Evolutionary conservation across 1,140 invertebrate genomes (phyloP), one percentile per base, ranked within the genome.

Genomic region (Cheumatopsyche charites): DNA sequence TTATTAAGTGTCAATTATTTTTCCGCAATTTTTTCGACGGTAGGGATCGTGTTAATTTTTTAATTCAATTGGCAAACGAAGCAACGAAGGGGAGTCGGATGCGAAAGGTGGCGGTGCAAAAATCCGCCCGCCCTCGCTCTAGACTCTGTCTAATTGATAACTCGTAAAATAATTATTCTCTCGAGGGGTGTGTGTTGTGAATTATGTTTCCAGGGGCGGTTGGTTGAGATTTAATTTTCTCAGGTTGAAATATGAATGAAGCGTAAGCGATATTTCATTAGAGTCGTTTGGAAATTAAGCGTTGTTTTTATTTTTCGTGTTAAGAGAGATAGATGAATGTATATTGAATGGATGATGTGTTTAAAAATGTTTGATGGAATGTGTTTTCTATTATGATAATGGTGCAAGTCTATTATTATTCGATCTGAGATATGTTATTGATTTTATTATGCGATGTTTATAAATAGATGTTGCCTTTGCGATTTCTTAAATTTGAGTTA

Each of bases 1-100:
- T 75, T 72, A 71, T 72, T 71, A 72, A 75, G 73, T 75, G 70
- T 75, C 73, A 75, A 75, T 75, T 75, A 75, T 75, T 75, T 75
- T 72, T 13, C 70, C 70, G 73, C 45, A 29, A 23, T 68, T 70
- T 74, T 71, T 49, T 43, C 63, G 21, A 69, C 69, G 62, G 73
- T 49, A 70, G 47, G 65, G 55, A 62, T 52, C 73, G 73, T 69
- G 73, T 72, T 75, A 75, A 75, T 75, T 75, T 75, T 75, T 75
- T 75, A 75, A 75, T 75, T 75, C 73, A 75, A 75, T 75, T 62
- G 71, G 49, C 63, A 5, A 70, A 26, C 66, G 29, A 36, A 9
- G 29, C n/a, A n/a, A n/a, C n/a, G n/a, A n/a, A n/a, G n/a, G n/a
- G n/a, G n/a, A n/a, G n/a, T n/a, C n/a, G n/a, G n/a, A n/a, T n/a